Conservation (phyloP, 1,140 invertebrate genomes). For the Cotesia typhae region DNA sequence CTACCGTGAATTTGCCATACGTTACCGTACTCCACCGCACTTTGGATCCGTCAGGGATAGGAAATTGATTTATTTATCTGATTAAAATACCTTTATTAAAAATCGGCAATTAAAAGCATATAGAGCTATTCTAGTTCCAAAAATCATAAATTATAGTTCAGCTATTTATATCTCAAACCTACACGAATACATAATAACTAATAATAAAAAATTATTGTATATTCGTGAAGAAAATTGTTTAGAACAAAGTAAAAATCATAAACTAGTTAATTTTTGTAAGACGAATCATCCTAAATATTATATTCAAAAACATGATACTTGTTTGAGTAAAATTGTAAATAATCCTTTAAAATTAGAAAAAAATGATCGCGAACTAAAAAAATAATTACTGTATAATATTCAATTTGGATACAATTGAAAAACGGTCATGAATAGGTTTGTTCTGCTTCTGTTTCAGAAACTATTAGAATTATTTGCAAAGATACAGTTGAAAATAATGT, state of each 20-base stretch:
- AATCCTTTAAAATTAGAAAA: slow-evolving; percentile 17
- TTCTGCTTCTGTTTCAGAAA: slow-evolving; percentile 13
- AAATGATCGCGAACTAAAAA: slow-evolving; percentile 23
- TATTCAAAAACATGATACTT: slow-evolving; percentile 25
- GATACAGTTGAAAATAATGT: slow-evolving; percentile 15
- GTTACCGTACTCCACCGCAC: too few relatives aligned
- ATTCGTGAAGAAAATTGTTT: slow-evolving; percentile 12
- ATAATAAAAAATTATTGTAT: slow-evolving; percentile 28
- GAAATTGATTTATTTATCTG: slow-evolving; percentile 25
- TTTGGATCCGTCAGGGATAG: background rate
- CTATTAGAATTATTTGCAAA: slow-evolving; percentile 29
- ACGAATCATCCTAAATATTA: slow-evolving; percentile 29
- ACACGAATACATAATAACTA: slow-evolving; percentile 30
- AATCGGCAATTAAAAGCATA: slow-evolving; percentile 27
- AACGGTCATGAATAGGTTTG: slow-evolving; percentile 27
- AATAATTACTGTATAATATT: slow-evolving; percentile 1
- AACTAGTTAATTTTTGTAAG: slow-evolving; percentile 22
- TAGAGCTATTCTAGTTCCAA: slow-evolving; percentile 24
- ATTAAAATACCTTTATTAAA: slow-evolving; percentile 27
- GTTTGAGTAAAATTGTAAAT: slow-evolving; percentile 31
- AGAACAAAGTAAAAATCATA: slow-evolving; percentile 15
- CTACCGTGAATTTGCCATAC: too few relatives aligned
- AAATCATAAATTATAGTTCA: slow-evolving; percentile 13
- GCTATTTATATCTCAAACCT: slow-evolving; percentile 29
- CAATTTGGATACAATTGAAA: slow-evolving; percentile 32